Conservation (phyloP, 2,113 vertebrate genomes). For the Chiloscyllium plagiosum region DNA sequence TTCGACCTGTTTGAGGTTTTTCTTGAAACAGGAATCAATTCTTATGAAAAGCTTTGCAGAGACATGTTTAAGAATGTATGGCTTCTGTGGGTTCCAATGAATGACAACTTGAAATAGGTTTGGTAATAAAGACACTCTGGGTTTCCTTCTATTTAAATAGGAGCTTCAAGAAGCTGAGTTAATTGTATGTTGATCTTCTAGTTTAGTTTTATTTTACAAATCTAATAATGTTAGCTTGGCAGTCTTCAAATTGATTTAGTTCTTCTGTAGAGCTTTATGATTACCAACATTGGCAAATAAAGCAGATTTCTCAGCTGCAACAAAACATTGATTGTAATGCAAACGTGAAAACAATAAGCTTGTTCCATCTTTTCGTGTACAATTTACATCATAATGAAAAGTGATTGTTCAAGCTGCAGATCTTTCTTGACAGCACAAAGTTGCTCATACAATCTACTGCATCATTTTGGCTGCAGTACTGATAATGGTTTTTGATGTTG, state of each 20-base stretch:
- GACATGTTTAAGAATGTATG: not conserved
- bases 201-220: not conserved
- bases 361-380: not conserved
- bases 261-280: not conserved
- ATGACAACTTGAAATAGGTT: not conserved
- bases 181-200: constrained; percentile 5
- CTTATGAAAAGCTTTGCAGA: constrained; percentile 34
- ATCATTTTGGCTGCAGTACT: not conserved
- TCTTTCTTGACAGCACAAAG: not conserved
- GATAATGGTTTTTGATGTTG: not conserved
- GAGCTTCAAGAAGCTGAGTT: not conserved
- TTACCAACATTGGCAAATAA: not conserved
- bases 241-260: not conserved
- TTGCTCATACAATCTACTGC: not conserved
- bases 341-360: not conserved
- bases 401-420: not conserved
- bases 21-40: not conserved
- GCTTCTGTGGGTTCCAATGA: not conserved
- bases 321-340: not conserved
- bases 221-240: not conserved
- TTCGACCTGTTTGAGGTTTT: not conserved
- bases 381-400: not conserved
- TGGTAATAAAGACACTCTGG: constrained; percentile 5
- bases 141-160: too few relatives aligned
- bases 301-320: not conserved